These are phyloP conservation scores for Toxotes jaculatrix DNA, from an alignment of 2,113 vertebrate genomes.

Conservation along the genomic window DNA sequence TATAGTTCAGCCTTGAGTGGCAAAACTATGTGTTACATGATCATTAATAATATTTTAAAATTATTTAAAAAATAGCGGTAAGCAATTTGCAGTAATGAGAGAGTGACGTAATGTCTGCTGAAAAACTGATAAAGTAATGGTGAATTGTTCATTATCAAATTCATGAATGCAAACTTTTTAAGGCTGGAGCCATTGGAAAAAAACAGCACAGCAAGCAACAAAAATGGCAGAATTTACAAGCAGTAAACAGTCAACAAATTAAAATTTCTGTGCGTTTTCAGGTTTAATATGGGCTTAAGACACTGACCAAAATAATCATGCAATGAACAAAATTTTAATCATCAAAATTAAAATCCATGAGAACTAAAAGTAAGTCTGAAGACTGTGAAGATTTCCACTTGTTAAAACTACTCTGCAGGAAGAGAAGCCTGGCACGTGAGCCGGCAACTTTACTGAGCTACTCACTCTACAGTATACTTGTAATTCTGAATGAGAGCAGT, in stretches of 20 bases:
- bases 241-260: too few species aligned
- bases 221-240: too few species aligned
- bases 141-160: too few species aligned
- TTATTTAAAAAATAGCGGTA: too few species aligned
- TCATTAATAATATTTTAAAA: neutral
- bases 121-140: too few species aligned
- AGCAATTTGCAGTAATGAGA: too few species aligned
- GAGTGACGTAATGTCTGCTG: too few species aligned
- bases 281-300: neutral
- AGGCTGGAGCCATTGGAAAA: too few species aligned
- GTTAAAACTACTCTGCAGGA: constrained; percentile 2
- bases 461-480: constrained; percentile 44
- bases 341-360: neutral
- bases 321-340: neutral
- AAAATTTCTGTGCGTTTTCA: neutral
- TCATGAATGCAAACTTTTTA: too few species aligned
- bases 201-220: too few species aligned
- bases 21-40: neutral
- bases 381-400: constrained; percentile 16
- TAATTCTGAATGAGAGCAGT: constrained; percentile 62
- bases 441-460: constrained; percentile 26
- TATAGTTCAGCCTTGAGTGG: neutral
- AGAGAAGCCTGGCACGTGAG: constrained; percentile 42
- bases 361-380: neutral
- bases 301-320: neutral